Evolutionary conservation across 2,113 vertebrate species (phyloP).

Genomic region (Cochlearius cochlearius): DNA sequence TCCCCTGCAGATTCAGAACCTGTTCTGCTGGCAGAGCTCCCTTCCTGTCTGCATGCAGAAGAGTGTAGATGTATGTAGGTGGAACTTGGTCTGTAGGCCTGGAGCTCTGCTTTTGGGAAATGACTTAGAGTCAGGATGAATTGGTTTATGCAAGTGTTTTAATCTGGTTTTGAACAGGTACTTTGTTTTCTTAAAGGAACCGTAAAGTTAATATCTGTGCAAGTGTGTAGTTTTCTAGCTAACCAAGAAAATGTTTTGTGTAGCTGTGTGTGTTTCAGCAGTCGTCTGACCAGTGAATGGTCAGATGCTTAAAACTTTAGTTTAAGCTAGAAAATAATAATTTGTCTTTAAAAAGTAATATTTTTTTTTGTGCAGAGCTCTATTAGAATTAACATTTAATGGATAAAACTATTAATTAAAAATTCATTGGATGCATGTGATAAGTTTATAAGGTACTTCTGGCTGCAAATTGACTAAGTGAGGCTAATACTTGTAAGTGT

Average conservation of each 20-base stretch:
- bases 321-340: background rate
- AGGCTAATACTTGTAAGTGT: background rate
- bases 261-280: background rate
- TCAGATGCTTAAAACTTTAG: background rate
- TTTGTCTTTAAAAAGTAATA: background rate
- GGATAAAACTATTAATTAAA: background rate
- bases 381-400: background rate
- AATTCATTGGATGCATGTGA: background rate
- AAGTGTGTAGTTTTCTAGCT: background rate
- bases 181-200: background rate
- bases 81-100: background rate
- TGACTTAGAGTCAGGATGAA: background rate
- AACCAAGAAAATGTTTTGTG: background rate
- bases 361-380: background rate
- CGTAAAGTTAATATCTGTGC: background rate
- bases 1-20: background rate
- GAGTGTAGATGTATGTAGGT: background rate
- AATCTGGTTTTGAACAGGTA: background rate
- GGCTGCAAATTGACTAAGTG: background rate
- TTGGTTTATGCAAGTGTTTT: background rate
- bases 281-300: background rate
- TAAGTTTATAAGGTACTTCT: background rate
- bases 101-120: background rate
- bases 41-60: background rate
- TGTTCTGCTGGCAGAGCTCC: background rate